Conservation (phyloP, 1,140 invertebrate genomes). For the Platorchestia sp. region DNA sequence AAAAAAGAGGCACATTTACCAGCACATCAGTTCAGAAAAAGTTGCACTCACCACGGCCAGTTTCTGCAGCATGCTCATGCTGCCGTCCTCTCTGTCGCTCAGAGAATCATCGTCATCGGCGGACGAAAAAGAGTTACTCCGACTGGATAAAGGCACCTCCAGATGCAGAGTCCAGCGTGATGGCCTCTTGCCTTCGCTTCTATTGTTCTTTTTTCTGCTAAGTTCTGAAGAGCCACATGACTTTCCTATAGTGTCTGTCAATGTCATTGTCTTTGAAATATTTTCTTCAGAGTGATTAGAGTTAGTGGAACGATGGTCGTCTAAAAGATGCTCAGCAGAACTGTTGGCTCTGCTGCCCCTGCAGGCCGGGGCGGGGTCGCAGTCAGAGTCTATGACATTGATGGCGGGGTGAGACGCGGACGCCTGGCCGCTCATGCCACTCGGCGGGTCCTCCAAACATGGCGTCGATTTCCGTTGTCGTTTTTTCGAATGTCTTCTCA, state of each 20-base stretch:
- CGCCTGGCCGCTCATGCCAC: background rate
- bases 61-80: conserved; percentile 77
- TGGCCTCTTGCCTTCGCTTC: background rate
- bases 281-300: background rate
- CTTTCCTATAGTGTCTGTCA: background rate
- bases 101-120: conserved; percentile 46
- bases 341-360: background rate
- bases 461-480: background rate
- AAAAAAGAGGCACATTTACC: background rate
- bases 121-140: conserved; percentile 38
- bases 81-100: conserved; percentile 70
- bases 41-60: conserved; percentile 76
- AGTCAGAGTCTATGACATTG: conserved; percentile 19
- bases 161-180: background rate
- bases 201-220: conserved; percentile 2
- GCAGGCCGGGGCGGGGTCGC: background rate
- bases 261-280: background rate
- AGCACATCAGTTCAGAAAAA: background rate
- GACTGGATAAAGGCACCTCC: conserved; percentile 4
- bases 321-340: background rate
- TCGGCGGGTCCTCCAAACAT: background rate
- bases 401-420: conserved; percentile 16
- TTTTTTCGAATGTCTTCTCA: conserved; percentile 5
- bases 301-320: background rate
- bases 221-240: background rate